Evolutionary conservation across 30 jellyfish, hydroid and myxozoan genomes (phyloP), one percentile per base, ranked within the genome.

Genomic region (Cassiopea xamachana): DNA sequence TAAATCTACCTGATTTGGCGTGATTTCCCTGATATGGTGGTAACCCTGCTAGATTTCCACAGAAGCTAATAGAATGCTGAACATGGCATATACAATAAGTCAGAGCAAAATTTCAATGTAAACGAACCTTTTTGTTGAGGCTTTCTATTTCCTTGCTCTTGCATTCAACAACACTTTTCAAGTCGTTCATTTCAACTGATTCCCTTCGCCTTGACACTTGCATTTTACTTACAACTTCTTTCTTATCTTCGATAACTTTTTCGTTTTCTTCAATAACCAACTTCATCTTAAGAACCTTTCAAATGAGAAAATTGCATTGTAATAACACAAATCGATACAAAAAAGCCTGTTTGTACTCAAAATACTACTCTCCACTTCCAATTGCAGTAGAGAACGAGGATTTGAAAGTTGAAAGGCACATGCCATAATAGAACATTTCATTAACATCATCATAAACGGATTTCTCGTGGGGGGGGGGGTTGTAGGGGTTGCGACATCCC

Each of bases 151-250:
- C 96, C 64, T 72, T 89, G 69, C 70, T 50, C 43, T 69, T 88
- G 15, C 90, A 81, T 2, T 88, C 95, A 27, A 80, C 86, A 50
- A 78, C 90, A 79, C 95, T 79, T 70, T 60, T 48, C 74, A 88
- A 72, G 79, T 88, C 95, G 51, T 88, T 75, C 9, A 76, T 84
- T 79, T 88, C 95, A 1, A 88, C 95, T 4, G 95, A 88, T 50
- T 88, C 95, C 48, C 95, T 67, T 58, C 95, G 59, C 82, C 95
- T 78, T 60, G 85, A 64, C 1, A 82, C 80, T 46, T 78, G 73
- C 87, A 79, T 50, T 61, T 60, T 46, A 18, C 27, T 79, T 64
- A 79, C 74, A 77, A 45, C 50, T 1, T 79, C 87, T 45, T 68
- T 64, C 61, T 69, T 72, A 9, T 79, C 90, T 67, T 51, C 73